Percentiles rank a stretch among this genome's conserved stretches.
Evolutionary conservation across 2,113 vertebrate species (phyloP).

Genomic region (Trochalopteron elliotii): DNA sequence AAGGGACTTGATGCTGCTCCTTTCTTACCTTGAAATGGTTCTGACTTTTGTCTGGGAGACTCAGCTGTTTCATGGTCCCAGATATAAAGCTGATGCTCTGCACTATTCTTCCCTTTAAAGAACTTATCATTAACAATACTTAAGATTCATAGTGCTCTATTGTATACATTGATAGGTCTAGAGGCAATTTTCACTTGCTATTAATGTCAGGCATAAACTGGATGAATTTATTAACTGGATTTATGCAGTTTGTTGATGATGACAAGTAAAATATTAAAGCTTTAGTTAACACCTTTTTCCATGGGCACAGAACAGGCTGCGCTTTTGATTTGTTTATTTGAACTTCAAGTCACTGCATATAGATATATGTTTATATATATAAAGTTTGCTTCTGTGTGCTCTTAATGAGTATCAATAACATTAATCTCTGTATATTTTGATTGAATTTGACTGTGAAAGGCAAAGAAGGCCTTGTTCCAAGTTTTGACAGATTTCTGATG

Average conservation of each 20-base stretch:
- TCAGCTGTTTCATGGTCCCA: neutral
- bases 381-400: neutral
- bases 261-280: constrained; percentile 36
- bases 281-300: neutral
- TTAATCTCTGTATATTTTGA: neutral
- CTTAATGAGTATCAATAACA: neutral
- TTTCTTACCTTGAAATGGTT: neutral
- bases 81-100: neutral
- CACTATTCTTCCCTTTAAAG: neutral
- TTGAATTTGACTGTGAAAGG: neutral
- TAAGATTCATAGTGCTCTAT: neutral
- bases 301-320: neutral
- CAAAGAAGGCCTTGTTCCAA: neutral
- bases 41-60: neutral
- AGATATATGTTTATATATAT: neutral
- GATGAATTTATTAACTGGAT: constrained; percentile 36
- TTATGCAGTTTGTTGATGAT: constrained; percentile 22
- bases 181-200: constrained; percentile 50
- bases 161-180: constrained; percentile 8
- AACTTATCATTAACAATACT: constrained; percentile 21
- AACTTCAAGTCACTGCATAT: neutral
- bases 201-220: constrained; percentile 34
- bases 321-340: constrained; percentile 37
- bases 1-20: neutral
- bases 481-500: neutral